A percentile compares a stretch with the other conserved stretches of the same genome.
These are phyloP conservation scores for Colius striatus DNA, from an alignment of 2,113 vertebrate species.

Conservation along the genomic window DNA sequence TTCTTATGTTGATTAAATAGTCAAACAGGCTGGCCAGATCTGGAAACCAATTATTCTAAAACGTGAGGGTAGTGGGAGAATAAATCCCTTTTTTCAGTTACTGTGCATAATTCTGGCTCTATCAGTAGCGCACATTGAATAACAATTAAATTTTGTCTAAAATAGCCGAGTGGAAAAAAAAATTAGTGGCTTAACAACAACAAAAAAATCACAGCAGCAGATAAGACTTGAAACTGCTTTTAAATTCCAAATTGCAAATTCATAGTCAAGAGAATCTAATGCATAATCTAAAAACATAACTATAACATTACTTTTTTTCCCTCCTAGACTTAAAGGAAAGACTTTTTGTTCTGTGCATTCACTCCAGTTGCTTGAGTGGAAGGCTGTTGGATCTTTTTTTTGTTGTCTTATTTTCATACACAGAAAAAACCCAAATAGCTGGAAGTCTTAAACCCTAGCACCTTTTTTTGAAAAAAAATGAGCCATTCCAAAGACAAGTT, in stretches of 20 bases:
- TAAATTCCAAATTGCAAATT: not conserved
- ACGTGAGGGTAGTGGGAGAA: not conserved
- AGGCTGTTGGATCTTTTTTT: not conserved
- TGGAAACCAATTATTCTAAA: not conserved
- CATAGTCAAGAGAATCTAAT: not conserved
- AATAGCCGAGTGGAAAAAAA: not conserved
- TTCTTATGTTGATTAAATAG: not conserved
- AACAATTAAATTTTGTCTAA: not conserved
- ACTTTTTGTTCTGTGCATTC: not conserved
- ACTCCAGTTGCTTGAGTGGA: not conserved
- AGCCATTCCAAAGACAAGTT: not conserved
- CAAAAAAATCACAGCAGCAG: accelerated
- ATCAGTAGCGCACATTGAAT: not conserved
- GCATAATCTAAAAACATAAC: not conserved
- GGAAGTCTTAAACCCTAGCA: not conserved
- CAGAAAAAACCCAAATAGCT: not conserved
- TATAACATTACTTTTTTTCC: too few relatives aligned
- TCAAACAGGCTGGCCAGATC: not conserved
- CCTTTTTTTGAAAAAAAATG: not conserved
- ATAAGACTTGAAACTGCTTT: not conserved
- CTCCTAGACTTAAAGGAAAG: not conserved
- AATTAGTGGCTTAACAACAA: not conserved
- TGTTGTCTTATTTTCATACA: not conserved
- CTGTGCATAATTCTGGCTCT: not conserved
- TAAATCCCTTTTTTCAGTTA: not conserved